Evolutionary conservation across 1,140 invertebrate species (phyloP).

Genomic region (Zaprionus camerounensis): DNA sequence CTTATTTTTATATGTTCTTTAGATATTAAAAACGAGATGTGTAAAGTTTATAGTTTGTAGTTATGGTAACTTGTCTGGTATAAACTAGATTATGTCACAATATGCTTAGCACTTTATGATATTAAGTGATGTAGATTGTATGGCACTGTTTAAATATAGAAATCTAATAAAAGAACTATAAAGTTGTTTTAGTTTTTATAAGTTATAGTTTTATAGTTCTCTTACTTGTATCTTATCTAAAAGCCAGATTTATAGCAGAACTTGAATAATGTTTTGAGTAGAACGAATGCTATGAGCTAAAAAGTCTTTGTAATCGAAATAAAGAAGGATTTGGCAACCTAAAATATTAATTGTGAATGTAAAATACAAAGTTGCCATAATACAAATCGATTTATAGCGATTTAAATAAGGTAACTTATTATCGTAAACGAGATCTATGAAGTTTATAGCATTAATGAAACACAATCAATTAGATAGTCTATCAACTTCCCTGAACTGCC

Average conservation of each 20-base stretch:
- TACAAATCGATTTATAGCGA: background rate
- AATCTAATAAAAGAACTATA: too few species aligned
- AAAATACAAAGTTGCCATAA: background rate
- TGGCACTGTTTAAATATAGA: background rate
- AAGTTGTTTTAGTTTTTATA: too few species aligned
- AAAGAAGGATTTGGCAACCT: background rate
- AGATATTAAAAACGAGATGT: too few species aligned
- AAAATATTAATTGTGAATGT: background rate
- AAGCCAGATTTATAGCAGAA: background rate
- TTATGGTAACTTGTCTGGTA: too few species aligned
- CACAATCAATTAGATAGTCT: background rate
- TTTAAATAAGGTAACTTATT: too few species aligned
- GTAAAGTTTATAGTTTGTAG: too few species aligned
- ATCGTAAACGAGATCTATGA: background rate
- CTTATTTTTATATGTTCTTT: too few species aligned
- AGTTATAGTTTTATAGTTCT: too few species aligned
- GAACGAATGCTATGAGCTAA: background rate
- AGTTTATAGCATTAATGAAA: background rate
- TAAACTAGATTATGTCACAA: too few species aligned
- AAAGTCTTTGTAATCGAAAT: background rate
- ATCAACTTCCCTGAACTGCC: constrained; percentile 23
- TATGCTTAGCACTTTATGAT: background rate
- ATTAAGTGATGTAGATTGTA: background rate
- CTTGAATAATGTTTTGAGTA: background rate
- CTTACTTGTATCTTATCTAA: background rate